These are phyloP conservation scores for Distichodus sexfasciatus DNA, from an alignment of 2,797 vertebrate species.

Conservation along the genomic window DNA sequence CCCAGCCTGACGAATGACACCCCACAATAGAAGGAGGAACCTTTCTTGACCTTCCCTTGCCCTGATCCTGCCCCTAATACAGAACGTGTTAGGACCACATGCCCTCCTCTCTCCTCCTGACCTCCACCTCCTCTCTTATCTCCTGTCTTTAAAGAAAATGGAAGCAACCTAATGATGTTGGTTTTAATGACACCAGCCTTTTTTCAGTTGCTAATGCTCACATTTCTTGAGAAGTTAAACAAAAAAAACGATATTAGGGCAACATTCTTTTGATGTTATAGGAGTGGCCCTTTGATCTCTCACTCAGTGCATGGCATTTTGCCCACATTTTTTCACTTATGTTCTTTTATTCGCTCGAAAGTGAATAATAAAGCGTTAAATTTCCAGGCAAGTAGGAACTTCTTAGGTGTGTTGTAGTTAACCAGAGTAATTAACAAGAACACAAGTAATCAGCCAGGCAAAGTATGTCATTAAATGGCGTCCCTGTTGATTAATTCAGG, in stretches of 20 bases:
- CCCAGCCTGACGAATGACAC: slow-evolving; percentile 78
- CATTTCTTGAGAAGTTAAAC: not conserved
- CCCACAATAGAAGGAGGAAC: slow-evolving; percentile 74
- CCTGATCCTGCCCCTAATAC: slow-evolving; percentile 61
- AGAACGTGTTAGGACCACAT: slow-evolving; percentile 40
- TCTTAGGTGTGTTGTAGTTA: slow-evolving; percentile 78
- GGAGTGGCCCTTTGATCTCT: slow-evolving; percentile 30
- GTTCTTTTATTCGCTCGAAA: slow-evolving; percentile 73
- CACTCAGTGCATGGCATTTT: not conserved
- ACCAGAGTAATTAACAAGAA: slow-evolving; percentile 86
- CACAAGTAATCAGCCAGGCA: slow-evolving; percentile 83
- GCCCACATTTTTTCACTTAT: slow-evolving; percentile 74
- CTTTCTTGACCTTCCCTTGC: slow-evolving; percentile 76
- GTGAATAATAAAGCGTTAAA: slow-evolving; percentile 67
- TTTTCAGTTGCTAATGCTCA: slow-evolving; percentile 31
- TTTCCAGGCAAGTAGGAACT: slow-evolving; percentile 70
- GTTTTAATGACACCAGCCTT: slow-evolving; percentile 62
- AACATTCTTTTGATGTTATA: slow-evolving; percentile 62
- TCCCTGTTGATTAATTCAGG: slow-evolving; percentile 86
- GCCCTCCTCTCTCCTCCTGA: slow-evolving; percentile 33
- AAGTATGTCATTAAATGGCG: slow-evolving; percentile 85
- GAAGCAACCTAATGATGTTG: slow-evolving; percentile 58
- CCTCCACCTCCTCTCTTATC: slow-evolving; percentile 65
- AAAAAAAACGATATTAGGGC: slow-evolving; percentile 29
- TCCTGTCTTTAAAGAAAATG: slow-evolving; percentile 62